Evolutionary conservation across 1,140 invertebrate species (phyloP), one percentile per base, ranked within the genome.

Genomic region (Metopolophium dirhodum): DNA sequence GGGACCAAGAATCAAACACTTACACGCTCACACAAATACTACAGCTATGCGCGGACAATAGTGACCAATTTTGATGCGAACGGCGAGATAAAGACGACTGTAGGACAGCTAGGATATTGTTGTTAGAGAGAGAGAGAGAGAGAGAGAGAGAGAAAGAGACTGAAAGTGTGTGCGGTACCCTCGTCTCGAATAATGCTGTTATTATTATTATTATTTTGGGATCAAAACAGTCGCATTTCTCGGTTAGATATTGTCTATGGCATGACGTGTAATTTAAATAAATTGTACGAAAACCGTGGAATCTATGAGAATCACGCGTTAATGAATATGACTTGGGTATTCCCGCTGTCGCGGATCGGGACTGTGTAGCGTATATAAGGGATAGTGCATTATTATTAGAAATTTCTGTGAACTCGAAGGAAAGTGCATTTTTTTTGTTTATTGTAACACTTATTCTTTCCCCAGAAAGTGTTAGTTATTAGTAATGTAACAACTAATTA

Each of bases 1-100:
- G 83, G n/a, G n/a, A 77, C 37, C 22, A 85, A 85, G 83, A 77
- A n/a, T 77, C 61, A 77, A 77, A 77, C n/a, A 68, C 26, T 68
- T n/a, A 68, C 61, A 77, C 30, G 30, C 30, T 20, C 11, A 77
- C 61, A n/a, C 6, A n/a, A 77, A n/a, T n/a, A n/a, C 61, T 35
- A 77, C 26, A 30, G n/a, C 61, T 77, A 18, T n/a, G 61, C 1
- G 11, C 14, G 61, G 30, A n/a, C 30, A 77, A 77, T 77, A 18
- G 30, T n/a, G 61, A 77, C 61, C 41, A 85, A 26, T 41, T 85
- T 45, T 6, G 83, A 85, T 41, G 37, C 23, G 37, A 9, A 45
- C 41, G 2, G 41, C 83, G 22, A 85, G 83, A 41, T 85, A 41
- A 41, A 41, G 37, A 83, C 23, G 7, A 41, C 37, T 41, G 37